Evolutionary conservation across 2,888 invertebrate species (phyloP).

Genomic region (Dicyrtomina minuta): DNA sequence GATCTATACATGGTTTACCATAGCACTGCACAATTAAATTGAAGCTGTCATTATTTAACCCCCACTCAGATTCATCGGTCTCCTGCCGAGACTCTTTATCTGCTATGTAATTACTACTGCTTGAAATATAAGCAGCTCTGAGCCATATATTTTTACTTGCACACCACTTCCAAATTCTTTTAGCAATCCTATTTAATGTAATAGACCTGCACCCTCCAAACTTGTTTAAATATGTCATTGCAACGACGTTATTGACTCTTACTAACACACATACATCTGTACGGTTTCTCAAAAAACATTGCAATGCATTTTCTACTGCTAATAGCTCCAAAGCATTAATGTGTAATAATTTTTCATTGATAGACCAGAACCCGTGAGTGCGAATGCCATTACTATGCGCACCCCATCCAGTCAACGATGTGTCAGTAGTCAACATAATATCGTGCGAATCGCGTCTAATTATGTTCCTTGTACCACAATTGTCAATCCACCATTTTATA

Average conservation of each 20-base stretch:
- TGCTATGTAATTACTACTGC: conserved; percentile 1
- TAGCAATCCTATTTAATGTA: conserved; percentile 10
- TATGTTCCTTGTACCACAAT: neutral
- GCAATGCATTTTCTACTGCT: conserved; percentile 23
- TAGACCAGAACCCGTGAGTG: conserved; percentile 20
- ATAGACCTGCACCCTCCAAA: conserved; percentile 12
- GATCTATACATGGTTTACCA: conserved; percentile 1
- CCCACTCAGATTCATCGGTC: conserved; percentile 2
- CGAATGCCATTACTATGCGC: neutral
- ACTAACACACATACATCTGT: neutral
- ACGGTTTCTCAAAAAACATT: neutral
- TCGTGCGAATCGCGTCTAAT: neutral
- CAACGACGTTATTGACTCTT: conserved; percentile 33
- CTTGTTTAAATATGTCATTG: conserved; percentile 32
- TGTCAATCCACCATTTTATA: conserved; percentile 7
- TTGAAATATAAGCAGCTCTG: conserved; percentile 22
- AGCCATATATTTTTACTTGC: conserved; percentile 20
- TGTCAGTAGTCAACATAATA: conserved; percentile 27
- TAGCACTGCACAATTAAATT: neutral
- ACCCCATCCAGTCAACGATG: conserved; percentile 32
- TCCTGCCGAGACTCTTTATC: neutral
- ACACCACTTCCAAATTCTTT: conserved; percentile 31
- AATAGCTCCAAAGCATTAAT: conserved; percentile 24
- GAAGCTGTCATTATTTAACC: neutral
- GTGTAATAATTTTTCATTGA: neutral